Conservation (phyloP, 2,113 vertebrate species). For the Ciconia maguari region DNA sequence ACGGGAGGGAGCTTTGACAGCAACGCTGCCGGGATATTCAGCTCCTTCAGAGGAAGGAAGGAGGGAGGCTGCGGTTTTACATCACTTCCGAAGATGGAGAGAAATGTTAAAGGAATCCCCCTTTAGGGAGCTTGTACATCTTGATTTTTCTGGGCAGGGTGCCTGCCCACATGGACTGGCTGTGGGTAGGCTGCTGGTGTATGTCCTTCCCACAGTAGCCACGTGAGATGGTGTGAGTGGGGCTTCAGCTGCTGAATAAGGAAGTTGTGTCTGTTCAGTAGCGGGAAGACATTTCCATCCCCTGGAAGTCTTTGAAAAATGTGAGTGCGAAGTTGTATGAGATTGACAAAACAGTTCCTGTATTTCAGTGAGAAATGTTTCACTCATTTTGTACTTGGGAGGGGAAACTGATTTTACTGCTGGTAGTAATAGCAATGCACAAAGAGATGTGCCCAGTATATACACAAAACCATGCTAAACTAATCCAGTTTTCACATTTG, state of each 20-base stretch:
- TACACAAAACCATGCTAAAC: not conserved
- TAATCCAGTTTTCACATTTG: not conserved
- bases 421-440: not conserved
- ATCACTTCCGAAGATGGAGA: not conserved
- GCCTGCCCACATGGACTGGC: not conserved
- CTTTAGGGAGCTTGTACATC: not conserved
- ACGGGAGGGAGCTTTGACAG: not conserved
- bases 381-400: not conserved
- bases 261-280: not conserved
- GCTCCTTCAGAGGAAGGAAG: not conserved
- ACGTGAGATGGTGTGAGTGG: not conserved
- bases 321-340: not conserved
- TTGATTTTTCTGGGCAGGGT: not conserved
- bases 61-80: not conserved
- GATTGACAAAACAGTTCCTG: not conserved
- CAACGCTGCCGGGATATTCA: not conserved
- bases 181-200: not conserved
- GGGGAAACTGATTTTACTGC: not conserved
- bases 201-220: not conserved
- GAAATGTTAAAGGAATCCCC: not conserved
- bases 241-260: not conserved
- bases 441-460: not conserved
- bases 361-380: not conserved
- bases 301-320: not conserved
- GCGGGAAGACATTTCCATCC: not conserved